Percentiles rank a stretch among this genome's conserved stretches.
Evolutionary conservation across 2,888 invertebrate species (phyloP).

Genomic region (Melieria picta): DNA sequence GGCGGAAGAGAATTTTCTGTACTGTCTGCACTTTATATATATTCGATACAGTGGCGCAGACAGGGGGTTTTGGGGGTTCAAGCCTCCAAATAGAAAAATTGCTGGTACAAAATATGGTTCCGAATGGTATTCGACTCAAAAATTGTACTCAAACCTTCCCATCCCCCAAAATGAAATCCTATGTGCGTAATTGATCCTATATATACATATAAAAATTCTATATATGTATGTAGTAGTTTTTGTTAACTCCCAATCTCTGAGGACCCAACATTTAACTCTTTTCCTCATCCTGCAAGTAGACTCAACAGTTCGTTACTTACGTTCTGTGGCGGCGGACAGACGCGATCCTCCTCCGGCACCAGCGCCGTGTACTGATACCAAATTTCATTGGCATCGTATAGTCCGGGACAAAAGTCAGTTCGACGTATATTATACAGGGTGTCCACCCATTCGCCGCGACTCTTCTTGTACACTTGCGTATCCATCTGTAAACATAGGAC

Average conservation of each 20-base stretch:
- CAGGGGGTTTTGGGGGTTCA: neutral
- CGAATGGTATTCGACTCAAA: too few relatives aligned
- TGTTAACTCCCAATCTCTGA: too few relatives aligned
- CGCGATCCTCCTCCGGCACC: slow-evolving; percentile 16
- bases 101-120: neutral
- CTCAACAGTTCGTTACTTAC: slow-evolving; percentile 18
- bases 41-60: neutral
- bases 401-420: slow-evolving; percentile 1
- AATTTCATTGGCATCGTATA: slow-evolving; percentile 24
- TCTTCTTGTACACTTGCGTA: slow-evolving; percentile 15
- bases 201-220: too few relatives aligned
- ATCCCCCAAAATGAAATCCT: too few relatives aligned
- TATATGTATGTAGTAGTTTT: too few relatives aligned
- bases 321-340: slow-evolving; percentile 24
- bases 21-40: too few relatives aligned
- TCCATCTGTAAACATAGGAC: slow-evolving; percentile 7
- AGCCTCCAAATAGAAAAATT: neutral
- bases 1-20: too few relatives aligned
- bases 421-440: slow-evolving; percentile 31
- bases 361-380: slow-evolving; percentile 25
- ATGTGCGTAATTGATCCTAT: too few relatives aligned
- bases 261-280: too few relatives aligned
- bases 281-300: neutral
- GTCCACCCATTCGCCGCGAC: slow-evolving; percentile 31
- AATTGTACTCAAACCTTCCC: too few relatives aligned